These are phyloP conservation scores for Rallus limicola DNA, from an alignment of 2,113 vertebrate species.

Conservation along the genomic window DNA sequence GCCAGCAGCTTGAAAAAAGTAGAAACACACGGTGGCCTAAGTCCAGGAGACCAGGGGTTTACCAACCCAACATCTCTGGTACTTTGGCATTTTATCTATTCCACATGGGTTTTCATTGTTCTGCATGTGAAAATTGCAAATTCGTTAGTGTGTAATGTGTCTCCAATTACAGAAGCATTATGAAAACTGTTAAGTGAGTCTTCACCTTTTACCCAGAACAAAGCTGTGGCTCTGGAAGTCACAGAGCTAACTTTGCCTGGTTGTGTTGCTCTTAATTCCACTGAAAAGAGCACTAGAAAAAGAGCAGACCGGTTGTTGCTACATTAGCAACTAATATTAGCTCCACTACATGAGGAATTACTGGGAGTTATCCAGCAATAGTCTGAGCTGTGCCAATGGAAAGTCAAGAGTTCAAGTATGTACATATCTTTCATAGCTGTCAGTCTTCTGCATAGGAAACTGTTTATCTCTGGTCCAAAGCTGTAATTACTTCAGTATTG, in stretches of 20 bases:
- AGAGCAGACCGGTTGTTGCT: neutral
- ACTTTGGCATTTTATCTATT: neutral
- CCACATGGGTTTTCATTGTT: neutral
- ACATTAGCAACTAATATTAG: neutral
- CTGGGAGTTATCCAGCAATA: slow-evolving; percentile 42
- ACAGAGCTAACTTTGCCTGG: neutral
- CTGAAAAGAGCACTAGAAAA: neutral
- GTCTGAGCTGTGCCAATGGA: slow-evolving; percentile 35
- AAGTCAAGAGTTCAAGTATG: slow-evolving; percentile 53
- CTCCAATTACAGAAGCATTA: neutral
- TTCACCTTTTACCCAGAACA: neutral
- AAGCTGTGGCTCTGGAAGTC: neutral
- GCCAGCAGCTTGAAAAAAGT: neutral
- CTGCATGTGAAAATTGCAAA: neutral
- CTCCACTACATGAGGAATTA: slow-evolving; percentile 14
- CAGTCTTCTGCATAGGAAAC: neutral
- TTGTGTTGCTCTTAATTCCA: neutral
- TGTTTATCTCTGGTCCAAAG: neutral
- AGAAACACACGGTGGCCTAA: neutral
- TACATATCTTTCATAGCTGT: slow-evolving; percentile 26
- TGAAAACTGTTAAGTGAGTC: neutral
- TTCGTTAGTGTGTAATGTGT: neutral
- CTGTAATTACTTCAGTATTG: neutral
- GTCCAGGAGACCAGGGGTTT: neutral
- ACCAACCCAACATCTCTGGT: neutral